A percentile compares a stretch with the other conserved stretches of the same genome.
phyloP scores from a whole-genome alignment of 1,140 invertebrate species.

The Anastrepha ludens region DNA sequence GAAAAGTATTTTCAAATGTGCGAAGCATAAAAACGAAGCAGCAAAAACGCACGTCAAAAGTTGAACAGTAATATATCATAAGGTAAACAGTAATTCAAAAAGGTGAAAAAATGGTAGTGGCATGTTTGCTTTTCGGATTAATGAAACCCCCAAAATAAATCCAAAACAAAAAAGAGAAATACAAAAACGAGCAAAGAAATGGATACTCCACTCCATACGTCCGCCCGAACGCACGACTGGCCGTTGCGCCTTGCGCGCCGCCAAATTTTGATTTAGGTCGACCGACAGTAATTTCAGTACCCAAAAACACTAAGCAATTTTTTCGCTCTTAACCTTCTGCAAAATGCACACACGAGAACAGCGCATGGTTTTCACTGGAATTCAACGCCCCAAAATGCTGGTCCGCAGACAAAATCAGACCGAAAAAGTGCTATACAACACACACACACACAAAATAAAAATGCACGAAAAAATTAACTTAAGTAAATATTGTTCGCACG shows the following conservation, averaged over 20 bases:
- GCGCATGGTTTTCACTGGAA: constrained; percentile 37
- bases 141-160: not conserved
- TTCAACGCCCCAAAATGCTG: constrained; percentile 42
- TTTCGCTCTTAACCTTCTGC: constrained; percentile 33
- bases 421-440: not conserved
- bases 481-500: constrained; percentile 53
- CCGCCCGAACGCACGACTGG: not conserved
- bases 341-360: not conserved
- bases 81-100: constrained; percentile 47
- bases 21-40: not conserved
- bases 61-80: constrained; percentile 36
- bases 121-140: constrained; percentile 51
- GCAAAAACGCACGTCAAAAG: not conserved
- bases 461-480: constrained; percentile 49
- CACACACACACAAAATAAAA: not conserved
- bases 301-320: constrained; percentile 30
- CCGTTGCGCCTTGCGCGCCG: not conserved
- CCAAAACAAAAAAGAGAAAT: not conserved
- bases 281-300: constrained; percentile 42
- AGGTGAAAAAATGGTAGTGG: constrained; percentile 52
- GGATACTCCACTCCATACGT: not conserved
- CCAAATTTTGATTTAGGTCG: constrained; percentile 50
- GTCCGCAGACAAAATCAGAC: not conserved
- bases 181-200: not conserved
- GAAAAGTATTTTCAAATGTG: not conserved